These are phyloP conservation scores for Drosophila tropicalis DNA, from an alignment of 1,140 invertebrate species.

Conservation along the genomic window DNA sequence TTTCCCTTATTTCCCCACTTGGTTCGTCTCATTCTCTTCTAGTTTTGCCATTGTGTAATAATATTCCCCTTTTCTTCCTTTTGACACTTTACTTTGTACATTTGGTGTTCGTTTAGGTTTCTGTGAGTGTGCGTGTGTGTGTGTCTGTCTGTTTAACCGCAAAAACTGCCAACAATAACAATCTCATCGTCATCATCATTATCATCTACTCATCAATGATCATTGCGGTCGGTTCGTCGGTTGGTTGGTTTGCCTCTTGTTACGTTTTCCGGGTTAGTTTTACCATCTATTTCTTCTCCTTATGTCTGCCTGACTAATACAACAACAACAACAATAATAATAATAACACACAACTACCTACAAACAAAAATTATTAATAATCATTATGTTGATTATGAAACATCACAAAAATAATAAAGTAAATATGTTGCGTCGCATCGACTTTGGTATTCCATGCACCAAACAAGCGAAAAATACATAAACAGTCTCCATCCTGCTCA, in stretches of 20 bases:
- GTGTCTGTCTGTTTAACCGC: constrained; percentile 35
- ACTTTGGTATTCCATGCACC: not conserved
- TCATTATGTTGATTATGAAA: constrained; percentile 21
- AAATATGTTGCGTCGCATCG: not conserved
- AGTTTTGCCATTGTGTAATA: not conserved
- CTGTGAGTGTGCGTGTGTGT: too few species aligned
- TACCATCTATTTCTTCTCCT: constrained; percentile 3
- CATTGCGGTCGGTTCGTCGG: constrained; percentile 11
- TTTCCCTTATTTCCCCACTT: too few species aligned
- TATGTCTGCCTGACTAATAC: constrained; percentile 4
- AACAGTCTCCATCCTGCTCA: too few species aligned
- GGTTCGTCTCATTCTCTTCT: constrained; percentile 29
- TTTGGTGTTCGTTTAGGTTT: not conserved
- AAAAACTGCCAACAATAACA: constrained; percentile 27
- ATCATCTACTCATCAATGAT: constrained; percentile 12
- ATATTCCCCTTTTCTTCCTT: not conserved
- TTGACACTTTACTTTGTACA: not conserved
- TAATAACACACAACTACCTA: constrained; percentile 22
- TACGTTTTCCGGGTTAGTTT: constrained; percentile 44
- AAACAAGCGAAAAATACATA: too few species aligned
- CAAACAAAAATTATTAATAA: constrained; percentile 10
- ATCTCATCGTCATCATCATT: constrained; percentile 20
- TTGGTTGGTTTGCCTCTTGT: constrained; percentile 12
- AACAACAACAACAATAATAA: not conserved
- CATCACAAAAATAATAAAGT: constrained; percentile 5